Evolutionary conservation across 2,113 vertebrate species (phyloP).

Genomic region (Telmatochromis brichardi): DNA sequence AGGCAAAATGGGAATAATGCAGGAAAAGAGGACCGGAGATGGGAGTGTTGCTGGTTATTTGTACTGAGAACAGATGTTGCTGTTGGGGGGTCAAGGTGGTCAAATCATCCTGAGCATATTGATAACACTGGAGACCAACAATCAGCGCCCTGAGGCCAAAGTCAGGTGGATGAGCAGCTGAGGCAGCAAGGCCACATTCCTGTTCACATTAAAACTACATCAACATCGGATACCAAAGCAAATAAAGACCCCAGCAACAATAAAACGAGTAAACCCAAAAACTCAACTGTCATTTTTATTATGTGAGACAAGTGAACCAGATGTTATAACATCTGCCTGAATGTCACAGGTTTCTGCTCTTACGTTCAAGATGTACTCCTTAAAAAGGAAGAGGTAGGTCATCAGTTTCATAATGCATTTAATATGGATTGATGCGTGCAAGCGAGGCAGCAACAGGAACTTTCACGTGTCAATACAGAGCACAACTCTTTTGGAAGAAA

Average conservation of each 20-base stretch:
- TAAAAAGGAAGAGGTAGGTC: background rate
- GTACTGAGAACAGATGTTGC: slow-evolving; percentile 13
- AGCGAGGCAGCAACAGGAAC: background rate
- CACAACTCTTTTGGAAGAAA: background rate
- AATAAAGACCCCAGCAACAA: background rate
- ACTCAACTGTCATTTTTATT: background rate
- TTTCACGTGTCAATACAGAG: background rate
- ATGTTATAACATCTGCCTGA: slow-evolving; percentile 2
- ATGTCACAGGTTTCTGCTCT: background rate
- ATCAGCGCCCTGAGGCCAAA: background rate
- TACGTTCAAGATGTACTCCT: background rate
- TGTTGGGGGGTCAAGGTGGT: background rate
- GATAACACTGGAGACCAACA: background rate
- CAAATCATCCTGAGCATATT: background rate
- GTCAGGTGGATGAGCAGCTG: background rate
- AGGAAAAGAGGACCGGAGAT: background rate
- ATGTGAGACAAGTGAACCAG: background rate
- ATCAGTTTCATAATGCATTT: background rate
- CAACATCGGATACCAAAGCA: background rate
- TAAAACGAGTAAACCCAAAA: background rate
- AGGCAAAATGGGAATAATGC: background rate
- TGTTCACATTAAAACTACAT: background rate
- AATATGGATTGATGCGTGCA: background rate
- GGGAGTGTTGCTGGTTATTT: background rate
- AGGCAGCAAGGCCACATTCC: background rate